Evolutionary conservation across 2,797 vertebrate genomes (phyloP), one percentile per base, ranked within the genome.

Genomic region (Propithecus deckenii): DNA sequence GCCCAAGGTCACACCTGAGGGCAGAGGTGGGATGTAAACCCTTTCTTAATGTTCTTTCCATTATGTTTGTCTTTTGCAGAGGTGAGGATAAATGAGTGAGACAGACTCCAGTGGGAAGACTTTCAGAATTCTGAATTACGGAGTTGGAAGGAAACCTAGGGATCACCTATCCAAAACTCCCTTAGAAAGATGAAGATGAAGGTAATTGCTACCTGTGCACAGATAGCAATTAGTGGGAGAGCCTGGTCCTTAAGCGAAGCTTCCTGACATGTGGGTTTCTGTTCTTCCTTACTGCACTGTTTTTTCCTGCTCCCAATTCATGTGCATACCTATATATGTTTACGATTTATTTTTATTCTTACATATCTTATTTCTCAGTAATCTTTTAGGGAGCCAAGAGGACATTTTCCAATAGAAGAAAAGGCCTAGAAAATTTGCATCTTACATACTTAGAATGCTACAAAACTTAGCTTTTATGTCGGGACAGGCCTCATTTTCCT

Each of bases 11-110:
- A 86, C 35, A n/a, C 4, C 5, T 57, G 43, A 80, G 17, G 41
- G 22, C 14, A 74, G 13, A 69, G 4, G 4, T 20, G 55, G 17
- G 35, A 25, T 20, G 20, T 50, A 67, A n/a, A 32, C 18, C 8
- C 46, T 25, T 81, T 87, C 86, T 35, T n/a, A 72, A 65, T 72
- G 11, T 12, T 59, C n/a, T 86, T 96, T 83, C 43, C 22, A 55
- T 14, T 14, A 12, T 79, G 32, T 30, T 93, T 89, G 46, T 17
- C 28, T 32, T 50, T 46, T 63, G 71, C 41, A 35, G 32, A 86
- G 15, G 35, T 83, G 7, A 80, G 5, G 2, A 65, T 65, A 79
- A 94, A 86, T 74, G 23, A 28, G 12, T 69, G 48, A 52, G 20
- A 43, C 1, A 72, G 15, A 55, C 5, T 67, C 23, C 48, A 84